A percentile compares a stretch with the other conserved stretches of the same genome.
Evolutionary conservation across 2,113 vertebrate genomes (phyloP).

Genomic region (Baryphthengus martii): DNA sequence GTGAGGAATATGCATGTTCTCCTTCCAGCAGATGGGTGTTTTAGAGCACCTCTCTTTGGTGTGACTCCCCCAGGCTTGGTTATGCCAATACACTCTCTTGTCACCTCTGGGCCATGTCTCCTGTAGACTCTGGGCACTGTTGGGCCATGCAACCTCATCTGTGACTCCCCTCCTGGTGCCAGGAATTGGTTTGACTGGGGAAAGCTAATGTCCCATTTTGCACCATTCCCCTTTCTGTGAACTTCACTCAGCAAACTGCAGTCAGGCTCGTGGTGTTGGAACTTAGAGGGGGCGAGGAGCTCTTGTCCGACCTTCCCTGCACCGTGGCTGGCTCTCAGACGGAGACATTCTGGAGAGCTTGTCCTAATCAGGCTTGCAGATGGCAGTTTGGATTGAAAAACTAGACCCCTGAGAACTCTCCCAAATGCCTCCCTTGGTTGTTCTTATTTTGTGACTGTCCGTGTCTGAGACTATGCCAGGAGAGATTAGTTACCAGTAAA

Average conservation of each 20-base stretch:
- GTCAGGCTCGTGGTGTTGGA: background rate
- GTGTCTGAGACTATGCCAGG: background rate
- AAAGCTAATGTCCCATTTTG: background rate
- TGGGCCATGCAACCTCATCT: background rate
- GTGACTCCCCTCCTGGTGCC: background rate
- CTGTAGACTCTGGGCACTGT: background rate
- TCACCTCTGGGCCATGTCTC: background rate
- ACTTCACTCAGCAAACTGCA: background rate
- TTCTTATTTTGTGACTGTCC: background rate
- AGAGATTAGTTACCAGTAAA: background rate
- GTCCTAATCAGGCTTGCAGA: background rate
- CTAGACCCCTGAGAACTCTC: background rate
- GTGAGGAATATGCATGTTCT: constrained; percentile 68
- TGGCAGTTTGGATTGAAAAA: background rate
- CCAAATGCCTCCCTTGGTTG: background rate
- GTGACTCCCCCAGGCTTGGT: background rate
- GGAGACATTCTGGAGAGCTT: background rate
- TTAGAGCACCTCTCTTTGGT: background rate
- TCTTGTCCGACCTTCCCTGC: background rate
- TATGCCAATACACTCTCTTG: background rate
- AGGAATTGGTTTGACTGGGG: background rate
- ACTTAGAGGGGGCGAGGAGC: background rate
- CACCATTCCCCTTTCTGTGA: background rate
- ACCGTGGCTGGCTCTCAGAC: rapidly evolving
- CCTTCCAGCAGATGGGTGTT: background rate